Percentiles rank a stretch among this genome's conserved stretches.
phyloP scores from a whole-genome alignment of 1,140 invertebrate species.

The Trissolcus basalis region DNA sequence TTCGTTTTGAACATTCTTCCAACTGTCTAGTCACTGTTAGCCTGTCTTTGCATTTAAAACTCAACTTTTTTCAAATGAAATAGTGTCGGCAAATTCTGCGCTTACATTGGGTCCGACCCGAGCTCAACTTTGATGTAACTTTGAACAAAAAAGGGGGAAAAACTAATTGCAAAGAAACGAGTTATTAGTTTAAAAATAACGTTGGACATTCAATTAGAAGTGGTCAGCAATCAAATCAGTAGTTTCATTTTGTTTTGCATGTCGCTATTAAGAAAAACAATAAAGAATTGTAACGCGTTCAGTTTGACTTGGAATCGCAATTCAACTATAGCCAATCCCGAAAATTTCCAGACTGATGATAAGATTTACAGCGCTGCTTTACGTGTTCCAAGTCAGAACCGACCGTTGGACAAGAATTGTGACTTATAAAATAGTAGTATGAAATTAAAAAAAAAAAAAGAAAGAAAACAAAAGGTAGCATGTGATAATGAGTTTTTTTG shows the following conservation, averaged over 20 bases:
- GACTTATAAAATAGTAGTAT: not conserved
- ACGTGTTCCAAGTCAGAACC: too few relatives aligned
- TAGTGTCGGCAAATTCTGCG: not conserved
- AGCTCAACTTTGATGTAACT: conserved; percentile 65
- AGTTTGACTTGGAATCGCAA: too few relatives aligned
- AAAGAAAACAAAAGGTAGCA: conserved; percentile 41
- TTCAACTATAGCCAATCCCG: too few relatives aligned
- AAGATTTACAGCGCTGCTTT: too few relatives aligned
- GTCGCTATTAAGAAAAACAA: too few relatives aligned
- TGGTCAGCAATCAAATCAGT: conserved; percentile 6
- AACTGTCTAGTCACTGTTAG: conserved; percentile 38
- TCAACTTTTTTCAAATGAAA: not conserved
- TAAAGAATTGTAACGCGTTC: too few relatives aligned
- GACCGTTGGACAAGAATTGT: not conserved
- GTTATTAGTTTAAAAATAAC: conserved; percentile 7
- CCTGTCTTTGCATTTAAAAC: conserved; percentile 15
- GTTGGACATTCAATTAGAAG: too few relatives aligned
- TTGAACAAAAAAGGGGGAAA: not conserved
- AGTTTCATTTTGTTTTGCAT: too few relatives aligned
- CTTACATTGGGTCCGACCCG: conserved; percentile 33
- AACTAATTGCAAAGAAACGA: not conserved
- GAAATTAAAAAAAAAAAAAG: conserved; percentile 7
- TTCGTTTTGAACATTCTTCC: conserved; percentile 24
- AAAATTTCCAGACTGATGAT: too few relatives aligned
- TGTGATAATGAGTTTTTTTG: conserved; percentile 69